Percentiles rank a stretch among this genome's conserved stretches.
Evolutionary conservation across 2,797 vertebrate species (phyloP).

Genomic region (Falco rusticolus): DNA sequence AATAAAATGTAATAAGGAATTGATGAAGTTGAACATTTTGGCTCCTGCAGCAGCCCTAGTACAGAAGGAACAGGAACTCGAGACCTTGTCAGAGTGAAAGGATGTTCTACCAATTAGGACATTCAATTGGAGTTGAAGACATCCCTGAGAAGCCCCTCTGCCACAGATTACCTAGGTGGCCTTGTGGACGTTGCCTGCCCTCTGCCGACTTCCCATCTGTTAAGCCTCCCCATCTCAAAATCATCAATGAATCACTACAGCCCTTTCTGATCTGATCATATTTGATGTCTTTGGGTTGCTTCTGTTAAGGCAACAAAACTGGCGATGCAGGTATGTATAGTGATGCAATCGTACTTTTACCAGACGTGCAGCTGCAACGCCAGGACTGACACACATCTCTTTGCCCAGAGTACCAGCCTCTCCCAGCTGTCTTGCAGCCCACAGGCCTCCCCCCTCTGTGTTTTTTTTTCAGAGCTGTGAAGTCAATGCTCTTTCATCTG

Average conservation of each 20-base stretch:
- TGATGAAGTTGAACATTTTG: background rate
- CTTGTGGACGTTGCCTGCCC: background rate
- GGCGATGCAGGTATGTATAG: background rate
- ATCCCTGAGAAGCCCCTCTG: background rate
- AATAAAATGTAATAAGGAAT: background rate
- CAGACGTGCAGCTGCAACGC: background rate
- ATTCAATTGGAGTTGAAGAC: background rate
- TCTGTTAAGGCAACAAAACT: background rate
- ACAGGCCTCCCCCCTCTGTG: background rate
- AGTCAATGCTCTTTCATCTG: constrained; percentile 5
- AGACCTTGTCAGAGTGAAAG: background rate
- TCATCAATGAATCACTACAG: background rate
- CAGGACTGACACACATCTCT: background rate
- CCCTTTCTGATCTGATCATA: background rate
- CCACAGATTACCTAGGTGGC: background rate
- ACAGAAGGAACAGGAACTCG: background rate
- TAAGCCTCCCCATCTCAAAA: background rate
- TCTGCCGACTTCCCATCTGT: background rate
- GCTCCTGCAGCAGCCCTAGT: background rate
- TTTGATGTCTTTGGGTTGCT: background rate
- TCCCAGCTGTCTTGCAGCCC: background rate
- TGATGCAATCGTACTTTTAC: background rate
- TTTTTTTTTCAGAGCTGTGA: background rate
- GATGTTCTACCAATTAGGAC: background rate
- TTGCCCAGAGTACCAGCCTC: background rate